These are phyloP conservation scores for Romanogobio albipinnatus DNA, from an alignment of 2,113 vertebrate species.

Conservation along the genomic window DNA sequence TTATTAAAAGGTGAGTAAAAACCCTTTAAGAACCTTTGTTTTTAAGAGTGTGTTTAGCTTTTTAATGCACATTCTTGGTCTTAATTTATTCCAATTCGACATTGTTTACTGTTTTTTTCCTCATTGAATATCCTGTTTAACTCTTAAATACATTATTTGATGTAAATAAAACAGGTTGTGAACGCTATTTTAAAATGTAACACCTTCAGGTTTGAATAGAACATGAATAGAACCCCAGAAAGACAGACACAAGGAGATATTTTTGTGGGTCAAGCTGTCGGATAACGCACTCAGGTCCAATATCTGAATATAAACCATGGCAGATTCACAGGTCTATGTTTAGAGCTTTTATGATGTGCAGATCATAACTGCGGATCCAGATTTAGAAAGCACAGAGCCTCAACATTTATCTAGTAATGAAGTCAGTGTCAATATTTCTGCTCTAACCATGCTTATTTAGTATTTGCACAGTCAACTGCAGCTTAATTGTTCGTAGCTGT, in stretches of 20 bases:
- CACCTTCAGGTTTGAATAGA: not conserved
- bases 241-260: not conserved
- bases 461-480: not conserved
- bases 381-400: not conserved
- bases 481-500: slow-evolving; percentile 52
- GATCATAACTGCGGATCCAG: slow-evolving; percentile 3
- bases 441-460: not conserved
- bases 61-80: not conserved
- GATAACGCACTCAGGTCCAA: slow-evolving; percentile 19
- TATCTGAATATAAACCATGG: slow-evolving; percentile 26
- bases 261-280: slow-evolving; percentile 10
- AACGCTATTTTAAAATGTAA: not conserved
- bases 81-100: not conserved
- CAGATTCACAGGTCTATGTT: slow-evolving; percentile 43
- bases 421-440: not conserved
- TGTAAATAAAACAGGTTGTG: not conserved
- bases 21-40: no score
- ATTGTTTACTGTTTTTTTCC: not conserved
- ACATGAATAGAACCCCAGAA: not conserved
- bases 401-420: slow-evolving; percentile 32
- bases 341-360: slow-evolving; percentile 36
- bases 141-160: not conserved
- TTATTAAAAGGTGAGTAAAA: no score
- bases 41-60: no score
- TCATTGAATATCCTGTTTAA: not conserved